These are phyloP conservation scores for Elephantulus edwardii DNA, from an alignment of 2,113 vertebrate genomes.

Conservation along the genomic window DNA sequence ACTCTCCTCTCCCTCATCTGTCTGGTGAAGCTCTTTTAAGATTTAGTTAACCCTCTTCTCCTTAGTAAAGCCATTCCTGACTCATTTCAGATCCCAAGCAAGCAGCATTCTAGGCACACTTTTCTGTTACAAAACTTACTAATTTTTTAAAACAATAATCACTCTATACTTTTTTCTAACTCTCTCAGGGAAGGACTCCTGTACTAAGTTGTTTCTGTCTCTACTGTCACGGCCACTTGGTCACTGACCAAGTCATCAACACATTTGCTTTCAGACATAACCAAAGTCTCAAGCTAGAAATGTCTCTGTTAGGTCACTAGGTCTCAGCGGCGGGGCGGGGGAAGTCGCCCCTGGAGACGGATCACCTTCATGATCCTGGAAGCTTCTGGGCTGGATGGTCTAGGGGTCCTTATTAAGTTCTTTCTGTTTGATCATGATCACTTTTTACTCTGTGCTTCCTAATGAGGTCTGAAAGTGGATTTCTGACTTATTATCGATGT, in stretches of 20 bases:
- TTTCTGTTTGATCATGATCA: not conserved
- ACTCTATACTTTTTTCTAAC: not conserved
- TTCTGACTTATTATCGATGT: no score
- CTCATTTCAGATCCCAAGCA: not conserved
- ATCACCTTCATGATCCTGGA: not conserved
- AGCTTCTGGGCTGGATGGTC: not conserved
- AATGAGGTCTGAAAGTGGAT: not conserved
- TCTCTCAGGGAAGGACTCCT: not conserved
- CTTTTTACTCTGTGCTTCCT: not conserved
- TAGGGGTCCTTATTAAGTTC: not conserved
- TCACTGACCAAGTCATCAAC: not conserved
- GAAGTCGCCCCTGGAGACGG: not conserved
- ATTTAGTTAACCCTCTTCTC: not conserved
- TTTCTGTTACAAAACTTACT: not conserved
- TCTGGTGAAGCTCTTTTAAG: not conserved
- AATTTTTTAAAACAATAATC: not conserved
- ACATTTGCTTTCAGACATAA: not conserved
- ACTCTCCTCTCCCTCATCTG: not conserved
- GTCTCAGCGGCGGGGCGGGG: no score
- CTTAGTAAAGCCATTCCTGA: not conserved
- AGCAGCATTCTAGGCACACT: not conserved
- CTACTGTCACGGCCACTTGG: not conserved
- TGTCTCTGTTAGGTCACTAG: not conserved
- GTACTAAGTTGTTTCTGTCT: not conserved
- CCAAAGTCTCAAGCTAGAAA: not conserved